Conservation (phyloP, 2,888 invertebrate genomes). For the Tetropium fuscum region DNA sequence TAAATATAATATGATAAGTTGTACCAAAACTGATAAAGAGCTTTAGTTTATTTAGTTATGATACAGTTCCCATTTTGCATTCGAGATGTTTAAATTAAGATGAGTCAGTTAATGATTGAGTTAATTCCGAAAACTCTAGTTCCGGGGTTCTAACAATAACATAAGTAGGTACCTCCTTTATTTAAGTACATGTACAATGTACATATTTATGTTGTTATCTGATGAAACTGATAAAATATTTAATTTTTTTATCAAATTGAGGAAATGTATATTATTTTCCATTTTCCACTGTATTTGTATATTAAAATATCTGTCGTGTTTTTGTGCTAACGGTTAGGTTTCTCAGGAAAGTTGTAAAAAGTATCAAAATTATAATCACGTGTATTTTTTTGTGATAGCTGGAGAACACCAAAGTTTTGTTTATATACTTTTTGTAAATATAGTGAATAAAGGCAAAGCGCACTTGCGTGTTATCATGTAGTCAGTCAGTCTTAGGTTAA, state of each 20-base stretch:
- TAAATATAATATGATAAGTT: no score
- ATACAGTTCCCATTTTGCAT: no score
- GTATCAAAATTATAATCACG: slow-evolving; percentile 41
- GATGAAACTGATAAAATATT: slow-evolving; percentile 7
- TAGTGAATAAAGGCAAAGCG: slow-evolving; percentile 36
- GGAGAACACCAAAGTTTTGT: slow-evolving; percentile 77
- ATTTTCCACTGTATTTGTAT: slow-evolving; percentile 26
- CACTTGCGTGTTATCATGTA: slow-evolving; percentile 40
- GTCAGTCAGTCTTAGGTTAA: slow-evolving; percentile 36
- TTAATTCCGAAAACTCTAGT: no score
- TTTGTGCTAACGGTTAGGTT: slow-evolving; percentile 49
- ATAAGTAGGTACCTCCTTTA: no score
- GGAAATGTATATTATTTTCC: neutral
- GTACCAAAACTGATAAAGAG: no score
- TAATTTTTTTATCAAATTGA: neutral
- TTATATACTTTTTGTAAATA: slow-evolving; percentile 65
- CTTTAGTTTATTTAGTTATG: no score
- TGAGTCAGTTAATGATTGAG: no score
- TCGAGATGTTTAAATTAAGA: no score
- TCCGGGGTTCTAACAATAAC: no score
- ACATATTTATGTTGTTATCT: neutral
- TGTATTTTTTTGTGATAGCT: slow-evolving; percentile 68
- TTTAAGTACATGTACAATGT: slow-evolving; percentile 1
- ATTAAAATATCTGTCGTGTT: neutral
- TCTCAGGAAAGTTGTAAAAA: slow-evolving; percentile 57